Evolutionary conservation across 2,888 invertebrate species (phyloP).

Genomic region (Lathronympha strigana): DNA sequence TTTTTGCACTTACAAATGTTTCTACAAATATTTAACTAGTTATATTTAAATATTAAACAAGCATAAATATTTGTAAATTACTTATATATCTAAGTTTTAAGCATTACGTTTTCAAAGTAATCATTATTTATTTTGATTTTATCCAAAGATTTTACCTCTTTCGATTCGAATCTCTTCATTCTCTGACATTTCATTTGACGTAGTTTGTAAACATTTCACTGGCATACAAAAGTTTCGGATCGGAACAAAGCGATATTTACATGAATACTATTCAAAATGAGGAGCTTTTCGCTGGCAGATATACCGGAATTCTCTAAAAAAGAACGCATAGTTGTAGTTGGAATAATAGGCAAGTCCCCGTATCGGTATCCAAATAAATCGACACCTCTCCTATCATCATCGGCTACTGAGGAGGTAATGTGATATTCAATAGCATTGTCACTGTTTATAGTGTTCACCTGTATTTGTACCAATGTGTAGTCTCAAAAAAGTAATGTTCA

Average conservation of each 20-base stretch:
- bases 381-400: slow-evolving; percentile 81
- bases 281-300: slow-evolving; percentile 67
- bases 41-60: neutral
- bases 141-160: too few relatives aligned
- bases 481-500: too few relatives aligned
- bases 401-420: slow-evolving; percentile 72
- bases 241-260: neutral
- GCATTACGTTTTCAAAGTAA: too few relatives aligned
- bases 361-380: slow-evolving; percentile 87
- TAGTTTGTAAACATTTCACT: slow-evolving; percentile 39
- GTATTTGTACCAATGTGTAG: too few relatives aligned
- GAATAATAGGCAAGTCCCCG: slow-evolving; percentile 89
- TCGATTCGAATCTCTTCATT: too few relatives aligned
- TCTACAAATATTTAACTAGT: neutral
- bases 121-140: too few relatives aligned
- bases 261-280: slow-evolving; percentile 55
- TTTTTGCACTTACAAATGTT: neutral
- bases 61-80: neutral
- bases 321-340: slow-evolving; percentile 87
- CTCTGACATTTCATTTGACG: neutral
- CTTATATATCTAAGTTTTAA: neutral
- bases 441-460: neutral
- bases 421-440: neutral
- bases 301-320: slow-evolving; percentile 77
- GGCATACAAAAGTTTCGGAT: neutral